These are phyloP conservation scores for Drymonia ruficornis DNA, from an alignment of 2,888 invertebrate species.

Conservation along the genomic window DNA sequence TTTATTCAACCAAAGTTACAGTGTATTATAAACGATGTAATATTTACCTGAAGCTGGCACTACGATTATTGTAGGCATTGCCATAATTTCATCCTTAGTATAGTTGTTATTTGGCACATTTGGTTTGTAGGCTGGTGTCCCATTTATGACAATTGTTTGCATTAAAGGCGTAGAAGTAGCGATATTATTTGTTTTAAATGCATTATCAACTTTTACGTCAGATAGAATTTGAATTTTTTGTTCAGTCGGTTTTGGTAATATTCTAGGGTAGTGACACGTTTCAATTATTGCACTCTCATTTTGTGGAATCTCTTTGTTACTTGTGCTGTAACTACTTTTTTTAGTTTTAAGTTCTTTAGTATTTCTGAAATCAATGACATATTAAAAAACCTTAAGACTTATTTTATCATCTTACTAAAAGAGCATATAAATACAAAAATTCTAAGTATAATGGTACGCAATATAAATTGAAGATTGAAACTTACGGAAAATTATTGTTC, in stretches of 20 bases:
- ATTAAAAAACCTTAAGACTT: conserved; percentile 5
- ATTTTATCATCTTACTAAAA: background rate
- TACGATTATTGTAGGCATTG: conserved; percentile 81
- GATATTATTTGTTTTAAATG: conserved; percentile 46
- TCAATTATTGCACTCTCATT: conserved; percentile 16
- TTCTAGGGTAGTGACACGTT: conserved; percentile 28
- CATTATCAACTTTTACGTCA: conserved; percentile 67
- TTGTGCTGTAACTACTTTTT: conserved; percentile 2
- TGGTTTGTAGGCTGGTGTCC: conserved; percentile 65
- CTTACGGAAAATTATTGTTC: conserved; percentile 57
- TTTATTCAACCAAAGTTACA: too few species aligned
- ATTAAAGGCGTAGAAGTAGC: conserved; percentile 67
- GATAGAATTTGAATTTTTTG: conserved; percentile 72
- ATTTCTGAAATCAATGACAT: conserved; percentile 6
- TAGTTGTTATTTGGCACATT: conserved; percentile 42
- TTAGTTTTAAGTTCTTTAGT: background rate
- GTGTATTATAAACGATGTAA: background rate
- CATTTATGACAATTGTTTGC: conserved; percentile 72
- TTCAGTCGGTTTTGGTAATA: conserved; percentile 50
- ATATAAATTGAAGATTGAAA: conserved; percentile 15
- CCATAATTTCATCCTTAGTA: conserved; percentile 79
- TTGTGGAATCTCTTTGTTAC: conserved; percentile 25
- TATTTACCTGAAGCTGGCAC: conserved; percentile 65
- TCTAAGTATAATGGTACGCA: background rate
- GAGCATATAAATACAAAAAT: conserved; percentile 3